phyloP scores from a whole-genome alignment of 1,140 invertebrate species.

The Aleiodes sp. region DNA sequence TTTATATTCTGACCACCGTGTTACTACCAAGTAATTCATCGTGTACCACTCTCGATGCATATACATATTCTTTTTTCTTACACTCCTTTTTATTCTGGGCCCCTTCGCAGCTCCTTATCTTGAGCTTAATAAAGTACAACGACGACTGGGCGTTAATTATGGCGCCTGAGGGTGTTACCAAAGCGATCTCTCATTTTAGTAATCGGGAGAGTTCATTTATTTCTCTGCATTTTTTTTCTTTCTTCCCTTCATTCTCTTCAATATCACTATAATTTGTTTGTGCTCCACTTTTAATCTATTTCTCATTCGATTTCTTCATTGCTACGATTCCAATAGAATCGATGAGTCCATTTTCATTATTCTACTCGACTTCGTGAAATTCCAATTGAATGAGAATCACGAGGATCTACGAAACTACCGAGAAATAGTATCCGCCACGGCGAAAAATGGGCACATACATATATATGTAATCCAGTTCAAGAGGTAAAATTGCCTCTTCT shows the following conservation, averaged over 20 bases:
- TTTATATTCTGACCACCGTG: slow-evolving; percentile 11
- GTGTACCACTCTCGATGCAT: not conserved
- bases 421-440: too few relatives aligned
- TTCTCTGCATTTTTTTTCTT: not conserved
- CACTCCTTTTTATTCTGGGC: too few relatives aligned
- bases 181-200: slow-evolving; percentile 45
- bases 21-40: slow-evolving; percentile 2
- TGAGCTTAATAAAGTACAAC: slow-evolving; percentile 37
- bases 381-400: not conserved
- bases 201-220: slow-evolving; percentile 27
- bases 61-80: not conserved
- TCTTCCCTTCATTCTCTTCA: not conserved
- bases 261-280: too few relatives aligned
- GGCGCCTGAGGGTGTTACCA: slow-evolving; percentile 37
- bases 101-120: slow-evolving; percentile 37
- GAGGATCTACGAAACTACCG: not conserved
- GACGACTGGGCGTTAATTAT: slow-evolving; percentile 40
- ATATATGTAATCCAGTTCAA: not conserved
- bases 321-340: not conserved
- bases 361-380: not conserved
- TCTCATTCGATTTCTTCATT: not conserved
- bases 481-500: not conserved
- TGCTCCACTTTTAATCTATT: not conserved
- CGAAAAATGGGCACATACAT: not conserved
- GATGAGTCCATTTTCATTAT: slow-evolving; percentile 1